Evolutionary conservation across 2,888 invertebrate genomes (phyloP).

Genomic region (Andrena praecox): DNA sequence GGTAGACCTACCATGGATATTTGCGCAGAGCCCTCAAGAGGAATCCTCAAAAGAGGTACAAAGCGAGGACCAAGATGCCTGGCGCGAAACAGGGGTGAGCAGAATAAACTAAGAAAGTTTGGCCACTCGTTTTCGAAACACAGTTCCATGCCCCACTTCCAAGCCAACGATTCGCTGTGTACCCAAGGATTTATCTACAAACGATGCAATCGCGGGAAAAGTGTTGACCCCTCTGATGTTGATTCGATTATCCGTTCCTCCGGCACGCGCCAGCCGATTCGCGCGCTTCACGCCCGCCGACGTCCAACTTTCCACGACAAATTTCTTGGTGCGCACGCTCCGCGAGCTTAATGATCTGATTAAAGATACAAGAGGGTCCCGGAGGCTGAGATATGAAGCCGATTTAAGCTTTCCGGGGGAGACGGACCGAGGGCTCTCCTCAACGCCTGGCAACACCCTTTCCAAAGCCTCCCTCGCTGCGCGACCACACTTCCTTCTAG

Average conservation of each 20-base stretch:
- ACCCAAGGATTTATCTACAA: slow-evolving; percentile 19
- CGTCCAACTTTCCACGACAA: slow-evolving; percentile 33
- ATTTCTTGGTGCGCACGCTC: slow-evolving; percentile 66
- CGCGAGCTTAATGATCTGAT: slow-evolving; percentile 75
- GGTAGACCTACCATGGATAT: background rate
- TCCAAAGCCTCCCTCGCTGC: slow-evolving; percentile 4
- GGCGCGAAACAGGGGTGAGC: background rate
- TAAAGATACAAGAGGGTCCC: slow-evolving; percentile 71
- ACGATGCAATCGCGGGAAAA: slow-evolving; percentile 13
- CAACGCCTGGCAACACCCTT: slow-evolving; percentile 75
- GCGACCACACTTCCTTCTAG: slow-evolving; percentile 38
- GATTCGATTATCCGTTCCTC: slow-evolving; percentile 63
- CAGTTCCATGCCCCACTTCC: background rate
- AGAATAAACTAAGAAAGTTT: background rate
- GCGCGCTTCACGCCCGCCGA: slow-evolving; percentile 30
- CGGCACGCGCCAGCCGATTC: slow-evolving; percentile 17
- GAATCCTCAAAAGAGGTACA: too few relatives aligned
- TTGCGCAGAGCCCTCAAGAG: background rate
- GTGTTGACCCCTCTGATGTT: slow-evolving; percentile 8
- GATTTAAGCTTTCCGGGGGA: slow-evolving; percentile 75
- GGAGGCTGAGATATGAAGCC: slow-evolving; percentile 70
- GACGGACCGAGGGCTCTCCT: slow-evolving; percentile 62
- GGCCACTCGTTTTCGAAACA: background rate
- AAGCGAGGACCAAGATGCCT: background rate
- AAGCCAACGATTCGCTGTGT: slow-evolving; percentile 38